These are phyloP conservation scores for Strix occidentalis DNA, from an alignment of 2,797 vertebrate genomes.

Conservation along the genomic window DNA sequence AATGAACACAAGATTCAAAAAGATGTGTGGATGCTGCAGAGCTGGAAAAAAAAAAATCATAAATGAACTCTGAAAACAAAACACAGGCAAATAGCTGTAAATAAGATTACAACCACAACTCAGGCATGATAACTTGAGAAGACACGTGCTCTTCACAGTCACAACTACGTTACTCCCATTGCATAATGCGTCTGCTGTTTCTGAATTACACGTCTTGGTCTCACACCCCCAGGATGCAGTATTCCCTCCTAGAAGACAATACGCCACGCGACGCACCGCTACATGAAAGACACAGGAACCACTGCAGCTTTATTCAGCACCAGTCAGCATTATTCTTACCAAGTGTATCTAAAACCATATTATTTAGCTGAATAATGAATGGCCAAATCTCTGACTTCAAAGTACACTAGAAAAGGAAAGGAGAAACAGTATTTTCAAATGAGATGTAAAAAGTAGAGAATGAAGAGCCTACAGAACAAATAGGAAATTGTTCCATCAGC, in stretches of 20 bases:
- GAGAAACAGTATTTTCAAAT: not conserved
- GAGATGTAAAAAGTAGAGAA: not conserved
- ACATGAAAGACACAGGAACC: not conserved
- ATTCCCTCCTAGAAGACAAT: not conserved
- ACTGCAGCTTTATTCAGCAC: not conserved
- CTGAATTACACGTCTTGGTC: rapidly evolving
- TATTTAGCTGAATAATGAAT: not conserved
- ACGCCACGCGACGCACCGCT: rapidly evolving
- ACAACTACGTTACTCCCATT: rapidly evolving
- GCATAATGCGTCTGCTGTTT: too few relatives aligned
- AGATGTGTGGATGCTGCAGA: not conserved
- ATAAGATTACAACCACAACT: not conserved
- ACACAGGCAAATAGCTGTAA: not conserved
- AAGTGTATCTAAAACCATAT: rapidly evolving
- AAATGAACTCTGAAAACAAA: not conserved
- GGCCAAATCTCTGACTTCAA: not conserved
- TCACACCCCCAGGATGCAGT: not conserved
- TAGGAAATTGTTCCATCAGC: not conserved
- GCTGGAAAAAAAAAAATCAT: not conserved
- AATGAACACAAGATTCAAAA: not conserved
- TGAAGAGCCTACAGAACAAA: not conserved
- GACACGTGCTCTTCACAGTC: not conserved
- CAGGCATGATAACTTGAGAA: not conserved
- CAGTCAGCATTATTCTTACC: not conserved
- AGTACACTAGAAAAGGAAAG: not conserved